A percentile compares a stretch with the other conserved stretches of the same genome.
These are phyloP conservation scores for Cryptus viduatorius DNA, from an alignment of 2,888 invertebrate genomes.

Conservation along the genomic window DNA sequence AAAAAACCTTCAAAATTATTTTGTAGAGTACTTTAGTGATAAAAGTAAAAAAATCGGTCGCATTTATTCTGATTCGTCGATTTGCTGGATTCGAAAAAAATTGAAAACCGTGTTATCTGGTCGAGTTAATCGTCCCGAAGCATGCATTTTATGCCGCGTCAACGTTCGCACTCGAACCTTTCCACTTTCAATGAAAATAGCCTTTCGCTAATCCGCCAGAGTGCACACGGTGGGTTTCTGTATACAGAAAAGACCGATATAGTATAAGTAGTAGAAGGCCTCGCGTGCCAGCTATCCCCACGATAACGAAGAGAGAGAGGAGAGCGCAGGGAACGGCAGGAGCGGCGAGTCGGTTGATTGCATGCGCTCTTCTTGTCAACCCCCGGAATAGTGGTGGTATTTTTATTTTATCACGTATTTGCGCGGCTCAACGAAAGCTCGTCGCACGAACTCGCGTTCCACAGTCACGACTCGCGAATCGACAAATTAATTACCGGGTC, in stretches of 20 bases:
- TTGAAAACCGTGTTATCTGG: background rate
- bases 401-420: constrained; percentile 25
- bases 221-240: background rate
- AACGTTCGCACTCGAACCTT: constrained; percentile 25
- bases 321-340: background rate
- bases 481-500: background rate
- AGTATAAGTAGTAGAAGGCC: constrained; percentile 12
- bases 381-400: constrained; percentile 2
- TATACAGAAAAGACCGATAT: background rate
- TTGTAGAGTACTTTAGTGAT: too few relatives aligned
- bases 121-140: background rate
- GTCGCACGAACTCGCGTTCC: background rate
- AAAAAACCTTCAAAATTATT: too few relatives aligned
- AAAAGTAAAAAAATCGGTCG: too few relatives aligned
- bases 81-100: background rate
- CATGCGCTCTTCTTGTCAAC: constrained; percentile 36
- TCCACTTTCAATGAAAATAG: constrained; percentile 12
- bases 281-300: constrained; percentile 53
- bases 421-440: background rate
- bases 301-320: constrained; percentile 27
- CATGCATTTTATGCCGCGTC: background rate
- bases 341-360: constrained; percentile 31
- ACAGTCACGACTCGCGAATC: background rate
- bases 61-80: background rate
- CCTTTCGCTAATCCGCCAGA: constrained; percentile 31